Evolutionary conservation across 35 echinoderm and acorn worm species (phyloP).

Genomic region (Patiria miniata): DNA sequence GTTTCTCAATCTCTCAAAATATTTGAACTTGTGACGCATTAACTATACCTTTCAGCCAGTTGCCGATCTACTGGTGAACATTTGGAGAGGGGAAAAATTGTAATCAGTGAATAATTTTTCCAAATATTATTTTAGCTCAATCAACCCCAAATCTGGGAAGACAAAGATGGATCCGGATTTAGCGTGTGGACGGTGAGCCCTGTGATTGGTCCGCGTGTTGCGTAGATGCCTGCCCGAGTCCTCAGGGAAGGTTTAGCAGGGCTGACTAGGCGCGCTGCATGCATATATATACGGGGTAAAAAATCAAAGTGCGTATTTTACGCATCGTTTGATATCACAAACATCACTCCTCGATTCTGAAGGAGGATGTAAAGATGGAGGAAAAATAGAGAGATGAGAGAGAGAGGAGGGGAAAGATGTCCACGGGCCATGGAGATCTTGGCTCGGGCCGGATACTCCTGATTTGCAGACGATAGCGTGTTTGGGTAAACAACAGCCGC

Average conservation of each 20-base stretch:
- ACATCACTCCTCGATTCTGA: slow-evolving; percentile 12
- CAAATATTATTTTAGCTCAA: slow-evolving; percentile 23
- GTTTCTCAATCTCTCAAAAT: too few relatives aligned
- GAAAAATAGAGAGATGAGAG: background rate
- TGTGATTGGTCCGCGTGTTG: background rate
- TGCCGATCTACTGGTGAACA: background rate
- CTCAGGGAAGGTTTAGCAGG: background rate
- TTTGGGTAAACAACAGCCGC: slow-evolving; percentile 24
- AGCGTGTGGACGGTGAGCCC: background rate
- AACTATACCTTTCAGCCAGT: too few relatives aligned
- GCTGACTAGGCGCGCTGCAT: background rate
- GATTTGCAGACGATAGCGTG: slow-evolving; percentile 24
- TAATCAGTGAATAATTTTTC: slow-evolving; percentile 1
- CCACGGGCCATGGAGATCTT: background rate
- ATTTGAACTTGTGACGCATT: too few relatives aligned
- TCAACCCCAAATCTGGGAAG: background rate
- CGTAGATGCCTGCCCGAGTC: background rate
- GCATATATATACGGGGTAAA: background rate
- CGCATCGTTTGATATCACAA: slow-evolving; percentile 4
- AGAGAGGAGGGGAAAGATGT: background rate
- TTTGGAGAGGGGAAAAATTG: background rate
- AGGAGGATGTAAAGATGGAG: background rate
- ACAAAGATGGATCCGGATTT: background rate
- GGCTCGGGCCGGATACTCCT: background rate
- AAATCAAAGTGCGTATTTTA: slow-evolving; percentile 23